Conservation (phyloP, 2,888 invertebrate species). For the Noctua janthina region DNA sequence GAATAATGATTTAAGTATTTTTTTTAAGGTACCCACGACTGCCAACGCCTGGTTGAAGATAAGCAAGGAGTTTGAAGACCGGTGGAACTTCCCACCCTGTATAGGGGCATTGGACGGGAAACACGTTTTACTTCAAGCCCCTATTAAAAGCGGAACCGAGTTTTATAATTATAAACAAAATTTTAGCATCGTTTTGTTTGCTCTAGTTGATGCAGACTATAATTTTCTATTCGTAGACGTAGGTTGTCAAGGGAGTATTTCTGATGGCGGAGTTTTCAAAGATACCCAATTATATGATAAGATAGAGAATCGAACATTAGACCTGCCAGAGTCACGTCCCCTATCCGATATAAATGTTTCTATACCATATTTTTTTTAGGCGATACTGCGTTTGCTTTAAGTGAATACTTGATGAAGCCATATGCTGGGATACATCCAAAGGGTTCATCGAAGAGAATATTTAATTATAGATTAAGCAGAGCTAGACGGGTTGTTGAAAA, state of each 20-base stretch:
- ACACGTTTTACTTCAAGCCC: slow-evolving; percentile 11
- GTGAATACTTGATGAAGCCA: slow-evolving; percentile 55
- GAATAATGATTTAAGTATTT: slow-evolving; percentile 16
- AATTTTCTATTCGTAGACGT: slow-evolving; percentile 42
- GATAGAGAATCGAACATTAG: slow-evolving; percentile 35
- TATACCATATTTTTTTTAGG: slow-evolving; percentile 58
- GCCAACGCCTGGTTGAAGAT: slow-evolving; percentile 30
- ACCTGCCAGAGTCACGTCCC: slow-evolving; percentile 39
- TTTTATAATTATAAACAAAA: slow-evolving; percentile 15
- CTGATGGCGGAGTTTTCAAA: slow-evolving; percentile 40
- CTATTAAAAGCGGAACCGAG: slow-evolving; percentile 11
- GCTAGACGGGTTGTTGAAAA: slow-evolving; percentile 42
- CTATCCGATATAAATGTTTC: slow-evolving; percentile 45
- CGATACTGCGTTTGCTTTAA: slow-evolving; percentile 55
- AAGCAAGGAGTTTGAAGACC: slow-evolving; percentile 44
- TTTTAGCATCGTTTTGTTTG: slow-evolving; percentile 10
- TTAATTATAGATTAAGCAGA: slow-evolving; percentile 46
- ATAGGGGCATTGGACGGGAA: slow-evolving; percentile 41
- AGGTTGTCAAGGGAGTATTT: slow-evolving; percentile 31
- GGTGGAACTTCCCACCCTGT: slow-evolving; percentile 50
- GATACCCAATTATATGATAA: slow-evolving; percentile 27
- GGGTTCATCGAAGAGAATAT: slow-evolving; percentile 47
- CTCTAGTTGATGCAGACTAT: slow-evolving; percentile 32
- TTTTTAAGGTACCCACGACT: slow-evolving; percentile 21
- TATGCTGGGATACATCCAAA: slow-evolving; percentile 53